phyloP scores from a whole-genome alignment of 2,797 vertebrate genomes.

The Antennarius maculatus region DNA sequence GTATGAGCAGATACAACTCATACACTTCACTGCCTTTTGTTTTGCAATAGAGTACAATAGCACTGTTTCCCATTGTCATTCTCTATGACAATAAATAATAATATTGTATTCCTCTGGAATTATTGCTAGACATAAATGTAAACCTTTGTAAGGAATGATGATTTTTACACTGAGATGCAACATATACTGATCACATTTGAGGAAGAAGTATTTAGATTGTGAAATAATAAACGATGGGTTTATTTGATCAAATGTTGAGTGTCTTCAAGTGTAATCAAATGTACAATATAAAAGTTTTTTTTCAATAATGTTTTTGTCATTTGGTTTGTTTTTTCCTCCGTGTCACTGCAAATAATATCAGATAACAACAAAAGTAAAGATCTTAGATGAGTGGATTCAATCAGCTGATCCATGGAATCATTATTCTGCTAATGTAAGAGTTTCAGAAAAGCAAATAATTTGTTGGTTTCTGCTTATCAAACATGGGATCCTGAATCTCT shows the following conservation, averaged over 20 bases:
- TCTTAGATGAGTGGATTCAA: not conserved
- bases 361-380: not conserved
- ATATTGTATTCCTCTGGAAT: slow-evolving; percentile 89
- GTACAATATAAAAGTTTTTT: slow-evolving; percentile 75
- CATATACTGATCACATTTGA: slow-evolving; percentile 81
- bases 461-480: not conserved
- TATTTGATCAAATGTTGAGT: slow-evolving; percentile 71
- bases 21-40: slow-evolving; percentile 80
- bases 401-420: not conserved
- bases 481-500: not conserved
- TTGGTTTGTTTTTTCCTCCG: slow-evolving; percentile 33
- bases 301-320: slow-evolving; percentile 57
- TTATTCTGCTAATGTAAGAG: not conserved
- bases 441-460: not conserved
- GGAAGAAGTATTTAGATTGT: slow-evolving; percentile 62
- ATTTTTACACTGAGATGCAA: slow-evolving; percentile 86
- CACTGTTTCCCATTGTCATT: slow-evolving; percentile 88
- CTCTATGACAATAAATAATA: slow-evolving; percentile 85
- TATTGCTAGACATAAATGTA: slow-evolving; percentile 85
- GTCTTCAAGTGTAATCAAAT: slow-evolving; percentile 77
- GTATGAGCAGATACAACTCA: slow-evolving; percentile 60
- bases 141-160: slow-evolving; percentile 89
- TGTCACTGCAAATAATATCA: not conserved
- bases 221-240: slow-evolving; percentile 75
- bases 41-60: slow-evolving; percentile 80